These are phyloP conservation scores for Phylloscopus trochiloides DNA, from an alignment of 2,113 vertebrate genomes.

Conservation along the genomic window DNA sequence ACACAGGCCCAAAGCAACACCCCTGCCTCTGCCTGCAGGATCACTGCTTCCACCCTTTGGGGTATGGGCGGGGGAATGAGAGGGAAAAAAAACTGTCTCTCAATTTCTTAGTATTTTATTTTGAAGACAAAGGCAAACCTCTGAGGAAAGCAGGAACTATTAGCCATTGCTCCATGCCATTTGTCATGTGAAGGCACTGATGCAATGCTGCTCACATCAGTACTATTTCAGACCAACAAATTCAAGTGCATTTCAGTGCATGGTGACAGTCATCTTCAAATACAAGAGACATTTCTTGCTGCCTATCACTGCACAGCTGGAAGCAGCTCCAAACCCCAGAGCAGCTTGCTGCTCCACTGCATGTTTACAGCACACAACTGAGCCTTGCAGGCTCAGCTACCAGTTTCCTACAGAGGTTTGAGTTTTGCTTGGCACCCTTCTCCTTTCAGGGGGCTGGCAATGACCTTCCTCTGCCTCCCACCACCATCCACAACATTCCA, in stretches of 20 bases:
- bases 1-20: background rate
- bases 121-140: background rate
- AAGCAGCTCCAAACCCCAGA: background rate
- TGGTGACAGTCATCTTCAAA: background rate
- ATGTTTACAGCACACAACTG: rapidly evolving
- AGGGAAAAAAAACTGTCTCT: background rate
- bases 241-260: background rate
- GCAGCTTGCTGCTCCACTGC: background rate
- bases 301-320: background rate
- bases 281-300: background rate
- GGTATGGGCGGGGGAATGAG: rapidly evolving
- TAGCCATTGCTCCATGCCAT: background rate
- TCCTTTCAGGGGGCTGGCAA: rapidly evolving
- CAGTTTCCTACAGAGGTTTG: background rate
- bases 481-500: background rate
- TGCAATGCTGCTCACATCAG: background rate
- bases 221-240: background rate
- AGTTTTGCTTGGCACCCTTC: background rate
- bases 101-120: background rate
- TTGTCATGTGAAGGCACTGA: background rate
- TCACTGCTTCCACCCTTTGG: background rate
- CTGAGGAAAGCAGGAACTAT: background rate
- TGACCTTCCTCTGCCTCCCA: background rate
- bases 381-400: background rate
- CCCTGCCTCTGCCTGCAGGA: background rate